Base-by-base conservation (phyloP, 2,797 vertebrate species). In the Liparis tanakae region DNA sequence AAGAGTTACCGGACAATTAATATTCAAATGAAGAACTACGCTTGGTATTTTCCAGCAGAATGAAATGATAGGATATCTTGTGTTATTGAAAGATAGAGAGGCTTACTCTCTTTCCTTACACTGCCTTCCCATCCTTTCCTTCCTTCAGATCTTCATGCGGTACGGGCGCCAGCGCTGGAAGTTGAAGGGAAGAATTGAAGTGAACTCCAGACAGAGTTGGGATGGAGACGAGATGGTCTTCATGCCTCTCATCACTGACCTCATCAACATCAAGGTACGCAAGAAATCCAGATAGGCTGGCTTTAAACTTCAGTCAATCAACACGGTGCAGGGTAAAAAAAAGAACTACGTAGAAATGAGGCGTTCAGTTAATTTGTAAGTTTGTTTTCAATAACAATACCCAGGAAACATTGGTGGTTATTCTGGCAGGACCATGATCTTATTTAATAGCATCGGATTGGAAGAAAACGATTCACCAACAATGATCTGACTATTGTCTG, bases 161-260 rank as follows among this genome's bases (percentile, higher is more conserved):
- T 99, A 99, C 0, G 98, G 98, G 36, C 96, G 97, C 10, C 98
- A 99, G 90, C 90, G 97, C 20, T 99, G 98, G 98, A 99, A 99
- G 87, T 89, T 99, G 69, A 99, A 98, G 88, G 98, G 98, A 56
- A 96, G 93, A 87, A 99, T 99, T 68, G 98, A 99, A 89, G 94
- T 96, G 30, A 98, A 99, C 30, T 97, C 97, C 87, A 96, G 96
- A 77, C 98, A 99, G 87, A 99, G 96, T 83, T 99, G 98, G 98
- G 98, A 99, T 0, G 96, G 97, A 78, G 98, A 99, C 48, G 97
- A 99, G 84, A 97, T 95, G 90, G 87, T 98, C 81, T 99, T 99
- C 83, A 92, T 97, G 87, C 98, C 98, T 9, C 95, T 99, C 77
- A 95, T 99, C 77, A 92, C 94, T 1, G 98, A 97, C 50, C 93